Percentiles rank a stretch among this genome's conserved stretches.
Conservation (phyloP, 2,797 vertebrate species). For the Diglossa cyanea region DNA sequence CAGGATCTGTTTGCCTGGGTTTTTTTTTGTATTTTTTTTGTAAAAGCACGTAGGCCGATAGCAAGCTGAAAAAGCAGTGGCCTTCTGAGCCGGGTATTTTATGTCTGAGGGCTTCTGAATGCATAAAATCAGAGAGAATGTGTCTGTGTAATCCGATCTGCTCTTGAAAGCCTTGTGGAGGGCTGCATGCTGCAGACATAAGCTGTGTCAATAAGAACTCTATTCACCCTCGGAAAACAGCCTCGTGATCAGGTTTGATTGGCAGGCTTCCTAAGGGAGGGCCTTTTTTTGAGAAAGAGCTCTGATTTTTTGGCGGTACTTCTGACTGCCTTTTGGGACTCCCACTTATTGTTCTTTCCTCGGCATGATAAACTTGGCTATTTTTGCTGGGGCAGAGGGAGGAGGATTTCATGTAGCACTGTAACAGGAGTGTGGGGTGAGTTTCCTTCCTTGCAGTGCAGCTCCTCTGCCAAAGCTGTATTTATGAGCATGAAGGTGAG, state of each 20-base stretch:
- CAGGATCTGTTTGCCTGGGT: background rate
- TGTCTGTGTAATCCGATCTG: slow-evolving; percentile 64
- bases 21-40: background rate
- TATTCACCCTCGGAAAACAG: slow-evolving; percentile 65
- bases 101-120: slow-evolving; percentile 51
- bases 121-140: slow-evolving; percentile 47
- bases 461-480: background rate
- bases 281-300: slow-evolving; percentile 41
- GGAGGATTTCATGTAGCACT: background rate
- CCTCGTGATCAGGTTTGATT: slow-evolving; percentile 60
- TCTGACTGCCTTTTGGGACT: slow-evolving; percentile 51
- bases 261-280: slow-evolving; percentile 52
- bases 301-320: slow-evolving; percentile 62
- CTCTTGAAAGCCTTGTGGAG: slow-evolving; percentile 60
- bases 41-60: background rate
- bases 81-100: slow-evolving; percentile 34
- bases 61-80: background rate
- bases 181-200: slow-evolving; percentile 62
- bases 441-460: background rate
- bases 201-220: slow-evolving; percentile 67
- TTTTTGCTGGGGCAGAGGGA: background rate
- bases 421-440: background rate
- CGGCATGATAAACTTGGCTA: background rate
- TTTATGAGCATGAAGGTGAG: slow-evolving; percentile 13
- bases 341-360: slow-evolving; percentile 31